A percentile compares a stretch with the other conserved stretches of the same genome.
phyloP scores from a whole-genome alignment of 64 coral and sea anemone genomes.

The Actinia tenebrosa region DNA sequence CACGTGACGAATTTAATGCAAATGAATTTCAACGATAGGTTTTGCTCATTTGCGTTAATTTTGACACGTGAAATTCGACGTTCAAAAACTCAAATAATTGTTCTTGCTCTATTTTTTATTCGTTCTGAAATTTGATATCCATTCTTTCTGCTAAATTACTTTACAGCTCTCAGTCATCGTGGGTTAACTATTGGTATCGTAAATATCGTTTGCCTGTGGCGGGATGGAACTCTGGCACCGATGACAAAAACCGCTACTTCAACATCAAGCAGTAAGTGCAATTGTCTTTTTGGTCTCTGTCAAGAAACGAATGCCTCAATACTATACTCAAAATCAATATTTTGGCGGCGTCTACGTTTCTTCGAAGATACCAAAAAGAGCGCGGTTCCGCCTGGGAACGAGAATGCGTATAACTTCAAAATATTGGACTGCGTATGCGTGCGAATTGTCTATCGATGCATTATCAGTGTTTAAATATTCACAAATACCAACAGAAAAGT shows the following conservation, averaged over 20 bases:
- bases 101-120: neutral
- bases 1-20: no score
- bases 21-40: no score
- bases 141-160: neutral
- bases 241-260: neutral
- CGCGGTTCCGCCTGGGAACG: no score
- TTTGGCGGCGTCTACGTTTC: neutral
- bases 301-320: neutral
- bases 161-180: neutral
- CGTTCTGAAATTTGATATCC: neutral
- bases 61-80: no score
- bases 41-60: no score
- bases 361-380: no score
- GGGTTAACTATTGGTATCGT: neutral
- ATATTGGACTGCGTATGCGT: no score
- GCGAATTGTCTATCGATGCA: no score
- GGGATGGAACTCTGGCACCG: slow-evolving; percentile 28
- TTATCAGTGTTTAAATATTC: no score
- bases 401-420: no score
- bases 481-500: no score
- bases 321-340: neutral
- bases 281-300: no score
- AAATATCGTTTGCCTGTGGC: slow-evolving; percentile 6
- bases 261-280: slow-evolving; percentile 30
- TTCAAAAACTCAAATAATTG: neutral